Conservation (phyloP, 2,888 invertebrate species). For the Ophion slaviceki region DNA sequence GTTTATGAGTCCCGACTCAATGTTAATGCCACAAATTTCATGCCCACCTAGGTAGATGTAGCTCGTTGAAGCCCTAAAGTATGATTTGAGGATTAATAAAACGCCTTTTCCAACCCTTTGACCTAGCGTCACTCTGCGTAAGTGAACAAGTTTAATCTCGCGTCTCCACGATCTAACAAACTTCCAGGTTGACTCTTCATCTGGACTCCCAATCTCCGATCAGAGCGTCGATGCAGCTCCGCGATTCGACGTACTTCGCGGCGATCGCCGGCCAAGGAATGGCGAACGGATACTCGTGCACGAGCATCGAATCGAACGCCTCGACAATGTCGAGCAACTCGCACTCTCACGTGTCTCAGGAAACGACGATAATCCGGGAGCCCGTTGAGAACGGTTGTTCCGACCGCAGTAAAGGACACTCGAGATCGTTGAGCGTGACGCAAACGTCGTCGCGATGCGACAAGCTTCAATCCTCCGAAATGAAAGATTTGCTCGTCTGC, state of each 20-base stretch:
- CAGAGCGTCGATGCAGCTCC: slow-evolving; percentile 89
- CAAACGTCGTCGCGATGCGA: slow-evolving; percentile 87
- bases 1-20: background rate
- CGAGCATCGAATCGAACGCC: slow-evolving; percentile 90
- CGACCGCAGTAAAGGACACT: slow-evolving; percentile 83
- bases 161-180: background rate
- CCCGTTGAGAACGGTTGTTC: slow-evolving; percentile 71
- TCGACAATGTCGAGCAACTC: slow-evolving; percentile 88
- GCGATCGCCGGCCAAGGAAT: slow-evolving; percentile 90
- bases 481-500: slow-evolving; percentile 94
- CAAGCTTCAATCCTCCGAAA: slow-evolving; percentile 91
- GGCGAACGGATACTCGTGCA: slow-evolving; percentile 90
- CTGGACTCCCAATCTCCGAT: slow-evolving; percentile 89
- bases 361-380: slow-evolving; percentile 86
- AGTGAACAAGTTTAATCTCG: too few relatives aligned
- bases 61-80: too few relatives aligned
- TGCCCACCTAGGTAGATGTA: too few relatives aligned
- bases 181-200: slow-evolving; percentile 88
- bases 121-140: too few relatives aligned
- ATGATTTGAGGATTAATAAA: too few relatives aligned
- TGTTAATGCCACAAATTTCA: background rate
- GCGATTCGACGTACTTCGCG: slow-evolving; percentile 90
- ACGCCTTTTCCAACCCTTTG: too few relatives aligned
- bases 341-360: slow-evolving; percentile 86
- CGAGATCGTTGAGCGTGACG: slow-evolving; percentile 86